Conservation (phyloP, 2,797 vertebrate species). For the Calcarius lapponicus region DNA sequence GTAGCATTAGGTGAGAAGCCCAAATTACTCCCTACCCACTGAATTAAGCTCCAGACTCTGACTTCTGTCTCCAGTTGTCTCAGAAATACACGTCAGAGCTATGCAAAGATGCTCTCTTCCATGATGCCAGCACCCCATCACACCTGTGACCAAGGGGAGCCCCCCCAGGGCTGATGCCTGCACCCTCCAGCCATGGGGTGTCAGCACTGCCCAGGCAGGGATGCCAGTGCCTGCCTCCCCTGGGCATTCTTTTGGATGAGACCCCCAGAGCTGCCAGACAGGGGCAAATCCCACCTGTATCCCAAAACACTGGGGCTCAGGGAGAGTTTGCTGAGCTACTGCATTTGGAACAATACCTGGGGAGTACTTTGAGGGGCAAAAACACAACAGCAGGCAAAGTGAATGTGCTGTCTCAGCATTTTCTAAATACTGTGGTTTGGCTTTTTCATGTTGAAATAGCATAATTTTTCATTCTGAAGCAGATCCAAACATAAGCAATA, state of each 20-base stretch:
- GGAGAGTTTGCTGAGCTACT: neutral
- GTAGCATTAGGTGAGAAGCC: neutral
- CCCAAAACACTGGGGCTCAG: fast-evolving
- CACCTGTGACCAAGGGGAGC: fast-evolving
- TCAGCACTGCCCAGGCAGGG: neutral
- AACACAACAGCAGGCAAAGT: neutral
- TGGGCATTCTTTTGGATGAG: neutral
- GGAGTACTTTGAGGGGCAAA: neutral
- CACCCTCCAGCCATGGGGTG: neutral
- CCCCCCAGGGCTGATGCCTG: fast-evolving
- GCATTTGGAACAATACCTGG: neutral
- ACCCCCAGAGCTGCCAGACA: neutral
- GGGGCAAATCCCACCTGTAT: neutral
- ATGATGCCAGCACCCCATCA: fast-evolving
- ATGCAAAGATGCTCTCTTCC: neutral
- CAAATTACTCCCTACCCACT: neutral
- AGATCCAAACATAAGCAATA: conserved; percentile 9
- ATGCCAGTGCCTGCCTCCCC: neutral
- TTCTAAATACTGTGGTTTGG: neutral
- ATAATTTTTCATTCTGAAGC: neutral
- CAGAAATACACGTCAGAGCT: neutral
- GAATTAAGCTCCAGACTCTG: fast-evolving
- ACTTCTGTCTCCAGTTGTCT: neutral
- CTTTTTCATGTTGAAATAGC: neutral
- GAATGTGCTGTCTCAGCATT: neutral